phyloP scores from a whole-genome alignment of 2,797 vertebrate species.

The Erethizon dorsatum region DNA sequence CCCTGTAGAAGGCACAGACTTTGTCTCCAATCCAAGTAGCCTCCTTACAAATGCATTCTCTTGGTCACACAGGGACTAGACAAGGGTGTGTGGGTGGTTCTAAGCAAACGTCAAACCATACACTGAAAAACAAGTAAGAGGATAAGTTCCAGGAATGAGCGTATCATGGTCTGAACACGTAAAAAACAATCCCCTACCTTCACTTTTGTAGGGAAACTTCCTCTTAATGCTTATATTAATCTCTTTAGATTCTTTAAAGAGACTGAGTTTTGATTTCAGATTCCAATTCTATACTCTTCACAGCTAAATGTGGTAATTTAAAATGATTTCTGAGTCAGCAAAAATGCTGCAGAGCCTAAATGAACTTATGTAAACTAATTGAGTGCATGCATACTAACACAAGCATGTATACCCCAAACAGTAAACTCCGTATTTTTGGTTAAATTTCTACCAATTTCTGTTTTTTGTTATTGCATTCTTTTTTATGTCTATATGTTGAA shows the following conservation, averaged over 20 bases:
- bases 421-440: conserved; percentile 14
- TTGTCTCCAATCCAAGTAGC: not conserved
- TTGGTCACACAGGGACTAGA: not conserved
- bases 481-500: conserved; percentile 1
- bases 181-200: not conserved
- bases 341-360: conserved; percentile 30
- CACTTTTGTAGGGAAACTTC: not conserved
- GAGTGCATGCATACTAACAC: not conserved
- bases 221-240: not conserved
- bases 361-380: not conserved
- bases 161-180: not conserved
- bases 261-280: not conserved
- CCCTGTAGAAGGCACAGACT: not conserved
- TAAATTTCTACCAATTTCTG: conserved; percentile 33
- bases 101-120: not conserved
- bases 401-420: not conserved
- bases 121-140: not conserved
- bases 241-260: not conserved
- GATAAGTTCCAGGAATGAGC: not conserved
- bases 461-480: conserved; percentile 55
- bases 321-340: conserved; percentile 23
- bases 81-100: not conserved
- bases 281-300: not conserved
- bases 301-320: not conserved
- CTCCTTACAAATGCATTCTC: not conserved